A percentile compares a stretch with the other conserved stretches of the same genome.
Evolutionary conservation across 1,140 invertebrate genomes (phyloP).

Genomic region (Aradophagus sp.): DNA sequence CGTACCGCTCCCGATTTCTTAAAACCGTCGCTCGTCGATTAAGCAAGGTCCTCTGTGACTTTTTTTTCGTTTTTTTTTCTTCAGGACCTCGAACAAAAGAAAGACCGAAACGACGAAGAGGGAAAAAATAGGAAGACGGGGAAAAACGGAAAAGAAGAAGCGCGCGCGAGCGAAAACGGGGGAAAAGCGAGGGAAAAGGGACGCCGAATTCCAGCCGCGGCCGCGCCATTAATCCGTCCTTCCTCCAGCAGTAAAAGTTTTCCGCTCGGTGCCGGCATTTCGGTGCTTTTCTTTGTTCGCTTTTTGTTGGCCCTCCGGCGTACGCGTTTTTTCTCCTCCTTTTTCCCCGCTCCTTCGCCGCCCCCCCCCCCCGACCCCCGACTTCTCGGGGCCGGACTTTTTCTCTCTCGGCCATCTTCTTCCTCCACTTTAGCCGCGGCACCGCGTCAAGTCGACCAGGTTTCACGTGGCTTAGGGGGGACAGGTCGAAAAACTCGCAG

Average conservation of each 20-base stretch:
- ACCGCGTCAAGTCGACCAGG: conserved; percentile 47
- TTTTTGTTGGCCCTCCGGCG: conserved; percentile 33
- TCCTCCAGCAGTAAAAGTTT: conserved; percentile 48
- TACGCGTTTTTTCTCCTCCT: conserved; percentile 14
- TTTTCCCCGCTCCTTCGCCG: conserved; percentile 11
- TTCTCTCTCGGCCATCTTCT: conserved; percentile 10
- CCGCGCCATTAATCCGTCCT: conserved; percentile 51
- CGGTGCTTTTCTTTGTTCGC: conserved; percentile 47
- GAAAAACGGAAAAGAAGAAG: too few species aligned
- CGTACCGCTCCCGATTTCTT: conserved; percentile 33
- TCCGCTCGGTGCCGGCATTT: conserved; percentile 50
- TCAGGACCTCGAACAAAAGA: too few species aligned
- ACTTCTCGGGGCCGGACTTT: too few species aligned
- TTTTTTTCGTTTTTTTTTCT: too few species aligned
- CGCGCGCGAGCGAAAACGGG: conserved; percentile 36
- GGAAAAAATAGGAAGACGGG: too few species aligned
- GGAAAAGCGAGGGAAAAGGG: too few species aligned
- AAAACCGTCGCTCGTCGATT: conserved; percentile 41
- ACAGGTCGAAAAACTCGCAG: conserved; percentile 50
- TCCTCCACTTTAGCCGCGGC: conserved; percentile 30
- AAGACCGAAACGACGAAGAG: too few species aligned
- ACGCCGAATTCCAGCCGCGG: conserved; percentile 45
- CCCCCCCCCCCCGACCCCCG: neutral
- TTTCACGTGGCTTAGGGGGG: conserved; percentile 44
- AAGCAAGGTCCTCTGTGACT: conserved; percentile 39